Evolutionary conservation across 2,797 vertebrate species (phyloP), one percentile per base, ranked within the genome.

Genomic region (Gymnopithys bicolor): DNA sequence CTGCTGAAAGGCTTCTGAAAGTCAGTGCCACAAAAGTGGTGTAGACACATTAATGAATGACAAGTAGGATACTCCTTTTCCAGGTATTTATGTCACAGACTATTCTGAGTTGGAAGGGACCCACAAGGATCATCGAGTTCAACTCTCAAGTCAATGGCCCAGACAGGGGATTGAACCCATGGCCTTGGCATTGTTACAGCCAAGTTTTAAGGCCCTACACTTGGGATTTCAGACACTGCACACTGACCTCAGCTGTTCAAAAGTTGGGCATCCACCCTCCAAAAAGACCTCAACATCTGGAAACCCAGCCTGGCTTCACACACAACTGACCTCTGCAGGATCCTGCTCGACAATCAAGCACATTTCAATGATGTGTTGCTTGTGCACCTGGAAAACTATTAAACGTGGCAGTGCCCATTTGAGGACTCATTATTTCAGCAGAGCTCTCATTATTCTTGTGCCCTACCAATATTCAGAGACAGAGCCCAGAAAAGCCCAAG

Each of bases 401-500:
- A 23, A 59, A 30, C 7, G 46, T 24, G 46, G 13, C 71, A 60
- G 52, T 5, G 4, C 11, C 52, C 13, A 11, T 56, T 41, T 46
- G 27, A 88, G 37, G 32, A 28, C 17, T 37, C 30, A 19, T 8
- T n/a, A 43, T 64, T 74, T 84, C 64, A 43, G 11, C 0, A 84
- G 3, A 52, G 6, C 8, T 73, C 48, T 37, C 23, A 32, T 67
- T 33, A 4, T 17, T 68, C 66, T 37, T 0, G 0, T 23, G 11
- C n/a, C 39, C 23, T 51, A 78, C 24, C 30, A 46, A 46, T 19
- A 60, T 6, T 62, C 53, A 58, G 49, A 87, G 32, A 33, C 2
- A 89, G 41, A 87, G 43, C 7, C 9, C n/a, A 76, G 49, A 46
- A 83, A 85, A 85, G 30, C 6, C 10, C 41, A 62, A 70, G 8